These are phyloP conservation scores for Eilema depressum DNA, from an alignment of 2,888 invertebrate genomes.

Conservation along the genomic window DNA sequence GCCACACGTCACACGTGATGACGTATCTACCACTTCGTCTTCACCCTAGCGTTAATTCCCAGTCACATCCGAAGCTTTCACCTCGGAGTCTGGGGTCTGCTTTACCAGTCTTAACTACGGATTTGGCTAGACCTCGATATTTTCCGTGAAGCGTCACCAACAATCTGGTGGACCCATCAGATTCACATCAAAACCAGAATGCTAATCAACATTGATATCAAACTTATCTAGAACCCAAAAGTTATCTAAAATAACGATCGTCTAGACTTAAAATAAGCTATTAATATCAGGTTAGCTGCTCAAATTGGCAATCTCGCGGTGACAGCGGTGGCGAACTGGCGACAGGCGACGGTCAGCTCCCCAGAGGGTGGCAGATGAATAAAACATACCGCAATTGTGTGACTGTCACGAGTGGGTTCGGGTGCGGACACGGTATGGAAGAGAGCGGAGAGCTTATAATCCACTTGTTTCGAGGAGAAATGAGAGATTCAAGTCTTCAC, in stretches of 20 bases:
- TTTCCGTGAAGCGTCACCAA: too few relatives aligned
- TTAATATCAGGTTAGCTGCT: slow-evolving; percentile 10
- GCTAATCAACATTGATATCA: neutral
- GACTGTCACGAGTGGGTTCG: slow-evolving; percentile 22
- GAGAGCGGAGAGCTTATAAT: slow-evolving; percentile 10
- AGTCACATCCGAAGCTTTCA: too few relatives aligned
- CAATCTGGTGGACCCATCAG: too few relatives aligned
- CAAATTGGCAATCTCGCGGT: slow-evolving; percentile 19
- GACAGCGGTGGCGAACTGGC: neutral
- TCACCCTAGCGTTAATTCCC: too few relatives aligned
- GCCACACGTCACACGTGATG: too few relatives aligned
- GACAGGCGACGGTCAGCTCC: slow-evolving; percentile 12
- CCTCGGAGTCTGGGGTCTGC: too few relatives aligned
- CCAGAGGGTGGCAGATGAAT: slow-evolving; percentile 34
- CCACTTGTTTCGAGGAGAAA: too few relatives aligned
- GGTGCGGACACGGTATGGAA: neutral
- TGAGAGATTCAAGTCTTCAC: too few relatives aligned
- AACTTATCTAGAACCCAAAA: neutral
- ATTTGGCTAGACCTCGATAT: too few relatives aligned
- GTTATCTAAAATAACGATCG: neutral
- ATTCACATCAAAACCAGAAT: too few relatives aligned
- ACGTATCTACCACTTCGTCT: too few relatives aligned
- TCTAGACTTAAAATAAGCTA: slow-evolving; percentile 3
- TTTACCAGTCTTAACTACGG: too few relatives aligned
- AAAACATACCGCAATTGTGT: slow-evolving; percentile 44